Evolutionary conservation across 2,888 invertebrate species (phyloP).

Genomic region (Resseliella maxima): DNA sequence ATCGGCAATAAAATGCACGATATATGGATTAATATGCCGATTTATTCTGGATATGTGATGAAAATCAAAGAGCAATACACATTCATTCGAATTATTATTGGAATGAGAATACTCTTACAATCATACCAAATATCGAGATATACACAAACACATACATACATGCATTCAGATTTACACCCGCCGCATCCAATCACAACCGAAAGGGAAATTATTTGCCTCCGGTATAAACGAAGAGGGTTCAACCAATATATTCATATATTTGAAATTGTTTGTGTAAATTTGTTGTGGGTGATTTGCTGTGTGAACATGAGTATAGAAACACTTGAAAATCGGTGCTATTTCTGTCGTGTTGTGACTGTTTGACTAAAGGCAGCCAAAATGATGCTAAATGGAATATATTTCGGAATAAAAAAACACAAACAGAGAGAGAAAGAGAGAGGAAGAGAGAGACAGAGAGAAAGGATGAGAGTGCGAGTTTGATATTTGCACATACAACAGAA

Average conservation of each 20-base stretch:
- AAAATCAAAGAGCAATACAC: constrained; percentile 12
- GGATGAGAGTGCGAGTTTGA: not conserved
- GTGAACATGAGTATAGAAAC: constrained; percentile 6
- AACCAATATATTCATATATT: constrained; percentile 2
- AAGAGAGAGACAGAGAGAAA: not conserved
- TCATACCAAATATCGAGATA: too few relatives aligned
- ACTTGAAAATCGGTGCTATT: too few relatives aligned
- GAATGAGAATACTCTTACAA: not conserved
- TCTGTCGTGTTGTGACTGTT: not conserved
- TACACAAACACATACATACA: too few relatives aligned
- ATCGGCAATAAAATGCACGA: constrained; percentile 40
- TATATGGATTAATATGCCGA: constrained; percentile 23
- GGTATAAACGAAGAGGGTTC: not conserved
- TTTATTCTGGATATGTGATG: constrained; percentile 5
- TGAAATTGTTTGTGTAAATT: constrained; percentile 12
- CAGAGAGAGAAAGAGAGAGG: not conserved
- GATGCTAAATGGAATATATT: not conserved
- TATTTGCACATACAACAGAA: not conserved
- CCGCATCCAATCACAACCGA: not conserved
- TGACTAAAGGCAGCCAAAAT: not conserved
- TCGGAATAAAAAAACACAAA: not conserved
- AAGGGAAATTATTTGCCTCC: not conserved
- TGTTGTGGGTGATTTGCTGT: constrained; percentile 38
- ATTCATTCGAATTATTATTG: not conserved
- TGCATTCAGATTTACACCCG: too few relatives aligned